A percentile compares a stretch with the other conserved stretches of the same genome.
These are phyloP conservation scores for Homalodisca vitripennis DNA, from an alignment of 1,140 invertebrate species.

Conservation along the genomic window DNA sequence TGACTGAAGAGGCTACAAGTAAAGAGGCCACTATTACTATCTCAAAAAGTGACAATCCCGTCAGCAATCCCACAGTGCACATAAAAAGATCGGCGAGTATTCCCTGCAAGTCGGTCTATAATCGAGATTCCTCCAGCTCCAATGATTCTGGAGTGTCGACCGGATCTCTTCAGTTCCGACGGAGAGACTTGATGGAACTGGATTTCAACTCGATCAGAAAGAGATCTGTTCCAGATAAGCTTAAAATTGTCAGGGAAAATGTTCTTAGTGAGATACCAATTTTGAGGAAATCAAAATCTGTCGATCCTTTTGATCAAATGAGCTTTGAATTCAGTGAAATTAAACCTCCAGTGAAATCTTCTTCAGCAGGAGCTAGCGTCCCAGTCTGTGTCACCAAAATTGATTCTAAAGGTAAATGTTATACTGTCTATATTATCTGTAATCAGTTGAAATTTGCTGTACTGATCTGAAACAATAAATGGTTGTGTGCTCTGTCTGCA, in stretches of 20 bases:
- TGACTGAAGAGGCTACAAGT: background rate
- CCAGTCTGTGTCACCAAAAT: constrained; percentile 52
- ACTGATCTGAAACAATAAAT: background rate
- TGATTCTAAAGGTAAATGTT: background rate
- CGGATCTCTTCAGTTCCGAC: constrained; percentile 63
- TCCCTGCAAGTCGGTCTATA: constrained; percentile 65
- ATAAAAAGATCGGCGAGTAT: constrained; percentile 74
- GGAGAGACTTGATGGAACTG: constrained; percentile 51
- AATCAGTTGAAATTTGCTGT: background rate
- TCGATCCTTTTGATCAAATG: constrained; percentile 66
- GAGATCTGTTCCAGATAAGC: constrained; percentile 3
- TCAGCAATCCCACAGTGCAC: background rate
- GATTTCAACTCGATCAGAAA: constrained; percentile 3
- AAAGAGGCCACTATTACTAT: background rate
- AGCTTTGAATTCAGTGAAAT: constrained; percentile 69
- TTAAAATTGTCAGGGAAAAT: constrained; percentile 38
- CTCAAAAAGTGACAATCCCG: background rate
- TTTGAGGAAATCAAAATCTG: constrained; percentile 71
- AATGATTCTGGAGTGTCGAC: constrained; percentile 82
- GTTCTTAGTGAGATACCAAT: constrained; percentile 60
- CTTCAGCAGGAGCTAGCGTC: constrained; percentile 71
- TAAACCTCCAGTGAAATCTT: constrained; percentile 61
- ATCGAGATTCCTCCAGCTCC: constrained; percentile 78
- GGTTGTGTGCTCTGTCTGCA: background rate
- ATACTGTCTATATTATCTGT: background rate